Evolutionary conservation across 1,140 invertebrate species (phyloP).

Genomic region (Venustaconcha ellipsiformis): DNA sequence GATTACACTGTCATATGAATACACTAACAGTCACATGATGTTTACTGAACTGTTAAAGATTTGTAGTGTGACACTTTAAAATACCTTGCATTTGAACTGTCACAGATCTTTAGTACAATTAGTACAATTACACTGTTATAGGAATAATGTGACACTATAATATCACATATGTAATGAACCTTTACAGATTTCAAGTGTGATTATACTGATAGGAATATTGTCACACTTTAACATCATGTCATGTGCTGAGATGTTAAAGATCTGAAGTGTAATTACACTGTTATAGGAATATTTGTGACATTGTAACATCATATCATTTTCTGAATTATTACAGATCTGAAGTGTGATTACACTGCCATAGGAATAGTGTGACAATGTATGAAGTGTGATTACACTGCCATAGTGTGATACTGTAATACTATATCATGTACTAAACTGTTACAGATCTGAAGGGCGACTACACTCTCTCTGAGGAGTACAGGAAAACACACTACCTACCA

Average conservation of each 20-base stretch:
- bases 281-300: background rate
- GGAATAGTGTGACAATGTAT: background rate
- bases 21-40: background rate
- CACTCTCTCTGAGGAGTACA: slow-evolving; percentile 82
- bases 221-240: background rate
- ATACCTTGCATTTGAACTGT: background rate
- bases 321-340: background rate
- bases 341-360: background rate
- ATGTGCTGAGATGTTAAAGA: too few species aligned
- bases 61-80: background rate
- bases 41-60: background rate
- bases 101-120: background rate
- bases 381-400: background rate
- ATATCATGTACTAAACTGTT: slow-evolving; percentile 14
- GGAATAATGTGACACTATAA: background rate
- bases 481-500: slow-evolving; percentile 89
- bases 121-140: background rate
- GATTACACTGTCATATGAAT: background rate
- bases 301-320: slow-evolving; percentile 1
- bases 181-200: background rate
- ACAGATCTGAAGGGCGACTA: slow-evolving; percentile 72
- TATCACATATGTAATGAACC: background rate
- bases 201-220: background rate
- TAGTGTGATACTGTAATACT: background rate
- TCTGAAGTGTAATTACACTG: too few species aligned